Base-by-base conservation (phyloP, 2,888 invertebrate species). In the Himalopsyche tibetana region DNA sequence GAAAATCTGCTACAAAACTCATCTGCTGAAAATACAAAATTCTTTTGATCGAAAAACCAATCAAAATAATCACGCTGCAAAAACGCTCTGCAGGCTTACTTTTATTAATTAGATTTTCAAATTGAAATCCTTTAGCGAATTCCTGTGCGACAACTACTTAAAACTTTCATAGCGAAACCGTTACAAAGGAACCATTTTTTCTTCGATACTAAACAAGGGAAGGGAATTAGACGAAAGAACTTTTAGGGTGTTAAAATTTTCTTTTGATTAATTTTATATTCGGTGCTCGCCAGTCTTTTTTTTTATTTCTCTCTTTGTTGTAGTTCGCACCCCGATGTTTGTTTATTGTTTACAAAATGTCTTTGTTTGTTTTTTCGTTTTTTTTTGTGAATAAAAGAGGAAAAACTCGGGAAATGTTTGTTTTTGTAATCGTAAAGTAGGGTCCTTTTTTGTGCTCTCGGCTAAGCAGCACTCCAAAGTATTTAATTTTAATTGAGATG, bases 261-360 rank as follows among this genome's bases (percentile, higher is more conserved):
- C 82, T 55, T 82, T 85, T 85, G 85, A 85, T 85, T 85, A 85
- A 85, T 85, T 85, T 85, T 80, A 85, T 85, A 85, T 85, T 85
- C 81, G 56, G 56, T 80, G 42, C 82, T 81, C 82, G 51, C 55
- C 69, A 81, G 85, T 74, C 82, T 55, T 82, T 85, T 84, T 28
- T 84, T 85, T 74, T 82, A 55, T 82, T 82, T 82, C 55, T 45
- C 45, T 36, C n/a, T 82, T n/a, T 82, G 82, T 55, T 38, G 45
- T 55, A 42, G 80, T 80, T 82, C 69, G 74, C 55, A 28, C 45
- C 80, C 51, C 82, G 82, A 82, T 82, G 42, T 82, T 82, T 82
- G 55, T 82, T 82, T 82, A 82, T 55, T 82, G 82, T 55, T 82
- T 82, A 82, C 82, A 82, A 55, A 63, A 82, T 82, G 82, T n/a